Evolutionary conservation across 2,113 vertebrate genomes (phyloP), one percentile per base, ranked within the genome.

Genomic region (Scomber japonicus): DNA sequence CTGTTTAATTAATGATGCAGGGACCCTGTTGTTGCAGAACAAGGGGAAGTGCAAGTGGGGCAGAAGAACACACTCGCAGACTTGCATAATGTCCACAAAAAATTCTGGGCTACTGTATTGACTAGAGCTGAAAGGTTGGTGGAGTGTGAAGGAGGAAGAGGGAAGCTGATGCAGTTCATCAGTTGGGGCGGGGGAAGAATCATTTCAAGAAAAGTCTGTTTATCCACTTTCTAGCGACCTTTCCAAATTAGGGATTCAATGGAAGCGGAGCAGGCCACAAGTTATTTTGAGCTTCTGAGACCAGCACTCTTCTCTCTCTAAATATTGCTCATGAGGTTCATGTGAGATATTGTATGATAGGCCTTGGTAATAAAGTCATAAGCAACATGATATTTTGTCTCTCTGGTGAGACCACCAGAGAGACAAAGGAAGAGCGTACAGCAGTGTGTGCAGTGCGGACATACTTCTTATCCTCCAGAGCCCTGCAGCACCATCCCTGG

Each of bases 1-100:
- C 67, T 87, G 72, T 75, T 80, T 62, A 59, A 69, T 89, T 49
- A 74, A 84, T 72, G 17, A 82, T 87, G 82, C 31, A 87, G 67
- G 30, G 24, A 48, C 53, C 57, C 60, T 50, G 46, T 54, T 84
- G 55, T 65, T 78, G 44, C 49, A 40, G 44, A 74, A 65, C 15
- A 31, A 75, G 15, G 3, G 60, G 30, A 73, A 75, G n/a, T 63
- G 55, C 24, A 61, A 84, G 50, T 24, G 14, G 71, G 56, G 55
- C 45, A 40, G 35, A 40, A 50, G 13, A 75, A 45, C 15, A 44
- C 63, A 11, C 68, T 63, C 59, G 59, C 50, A 21, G 31, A 31
- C 15, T 13, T 17, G 7, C 48, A 24, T 13, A n/a, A 30, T 53
- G 4, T 12, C 57, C 46, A 49, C 9, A 81, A 48, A 31, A 31